Conservation (phyloP, 2,113 vertebrate species). For the Vombatus ursinus region DNA sequence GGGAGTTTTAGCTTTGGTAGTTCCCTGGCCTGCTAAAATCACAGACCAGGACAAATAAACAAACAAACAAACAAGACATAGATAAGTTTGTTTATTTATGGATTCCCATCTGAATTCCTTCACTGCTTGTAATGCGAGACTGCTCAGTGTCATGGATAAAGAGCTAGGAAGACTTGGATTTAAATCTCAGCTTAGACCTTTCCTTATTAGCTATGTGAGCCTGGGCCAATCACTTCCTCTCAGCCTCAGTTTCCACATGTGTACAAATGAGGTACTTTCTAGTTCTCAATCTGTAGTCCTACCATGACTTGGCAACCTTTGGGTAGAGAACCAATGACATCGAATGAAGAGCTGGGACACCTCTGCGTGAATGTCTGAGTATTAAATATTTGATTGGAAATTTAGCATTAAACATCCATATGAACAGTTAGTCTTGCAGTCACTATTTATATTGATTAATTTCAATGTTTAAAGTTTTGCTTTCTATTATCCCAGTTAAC, state of each 20-base stretch:
- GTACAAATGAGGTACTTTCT: not conserved
- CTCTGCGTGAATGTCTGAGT: not conserved
- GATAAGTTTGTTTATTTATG: not conserved
- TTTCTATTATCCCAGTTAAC: not conserved
- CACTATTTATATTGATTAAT: not conserved
- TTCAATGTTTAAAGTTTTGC: not conserved
- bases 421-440: not conserved
- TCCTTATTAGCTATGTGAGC: not conserved
- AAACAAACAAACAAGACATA: not conserved
- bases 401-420: not conserved
- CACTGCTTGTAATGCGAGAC: not conserved
- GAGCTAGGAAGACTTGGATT: not conserved
- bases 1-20: not conserved
- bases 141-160: not conserved
- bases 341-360: not conserved
- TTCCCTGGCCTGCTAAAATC: not conserved
- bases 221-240: not conserved
- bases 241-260: not conserved
- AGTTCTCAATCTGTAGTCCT: not conserved
- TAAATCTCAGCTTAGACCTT: not conserved
- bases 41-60: not conserved
- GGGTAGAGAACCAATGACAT: not conserved
- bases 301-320: not conserved
- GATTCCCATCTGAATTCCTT: not conserved
- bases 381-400: not conserved